A percentile compares a stretch with the other conserved stretches of the same genome.
Conservation (phyloP, 2,888 invertebrate genomes). For the Dione vanillae region DNA sequence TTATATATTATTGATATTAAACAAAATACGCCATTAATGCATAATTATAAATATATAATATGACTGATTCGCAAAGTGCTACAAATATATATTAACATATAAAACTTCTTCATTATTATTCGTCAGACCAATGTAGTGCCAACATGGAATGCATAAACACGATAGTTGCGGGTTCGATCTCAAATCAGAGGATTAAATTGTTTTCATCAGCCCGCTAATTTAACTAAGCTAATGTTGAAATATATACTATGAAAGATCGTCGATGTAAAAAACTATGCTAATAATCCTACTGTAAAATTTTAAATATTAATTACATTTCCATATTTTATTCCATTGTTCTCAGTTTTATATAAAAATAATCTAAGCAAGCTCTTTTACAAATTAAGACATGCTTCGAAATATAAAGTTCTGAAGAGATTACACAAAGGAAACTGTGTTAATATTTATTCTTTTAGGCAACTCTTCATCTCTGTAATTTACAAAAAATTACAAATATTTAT, state of each 20-base stretch:
- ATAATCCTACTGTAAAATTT: not conserved
- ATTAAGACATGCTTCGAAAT: constrained; percentile 17
- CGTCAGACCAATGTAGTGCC: too few relatives aligned
- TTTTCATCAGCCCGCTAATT: too few relatives aligned
- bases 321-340: constrained; percentile 6
- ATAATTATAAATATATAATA: too few relatives aligned
- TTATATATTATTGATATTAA: constrained; percentile 5
- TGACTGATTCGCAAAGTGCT: too few relatives aligned
- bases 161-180: too few relatives aligned
- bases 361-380: constrained; percentile 20
- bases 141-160: too few relatives aligned
- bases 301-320: not conserved
- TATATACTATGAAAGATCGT: too few relatives aligned
- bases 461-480: not conserved
- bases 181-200: too few relatives aligned
- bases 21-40: too few relatives aligned
- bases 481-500: not conserved
- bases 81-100: too few relatives aligned
- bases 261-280: not conserved
- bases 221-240: too few relatives aligned
- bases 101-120: too few relatives aligned
- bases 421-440: constrained; percentile 1
- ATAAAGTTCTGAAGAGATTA: constrained; percentile 15
- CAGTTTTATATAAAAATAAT: not conserved
- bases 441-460: constrained; percentile 13